A percentile compares a stretch with the other conserved stretches of the same genome.
phyloP scores from a whole-genome alignment of 2,113 vertebrate species.

The Mixornis gularis region DNA sequence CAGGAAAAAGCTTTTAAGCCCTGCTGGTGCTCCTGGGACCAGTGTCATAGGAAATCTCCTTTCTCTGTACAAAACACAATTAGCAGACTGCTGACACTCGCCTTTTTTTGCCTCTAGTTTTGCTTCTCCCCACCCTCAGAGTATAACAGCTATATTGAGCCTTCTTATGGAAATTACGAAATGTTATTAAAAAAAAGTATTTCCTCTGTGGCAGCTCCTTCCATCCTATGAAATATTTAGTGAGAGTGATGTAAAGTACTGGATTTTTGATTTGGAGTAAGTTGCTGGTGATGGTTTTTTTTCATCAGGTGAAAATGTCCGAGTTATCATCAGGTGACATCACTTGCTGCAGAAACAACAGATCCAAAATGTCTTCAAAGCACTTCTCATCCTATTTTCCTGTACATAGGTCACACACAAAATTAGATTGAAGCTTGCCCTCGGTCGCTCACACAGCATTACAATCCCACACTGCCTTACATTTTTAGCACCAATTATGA shows the following conservation, averaged over 20 bases:
- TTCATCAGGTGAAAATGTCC: slow-evolving; percentile 66
- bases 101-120: background rate
- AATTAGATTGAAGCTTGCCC: background rate
- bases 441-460: background rate
- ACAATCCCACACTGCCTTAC: background rate
- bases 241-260: slow-evolving; percentile 6
- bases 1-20: slow-evolving; percentile 73
- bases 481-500: background rate
- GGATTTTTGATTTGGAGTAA: slow-evolving; percentile 72
- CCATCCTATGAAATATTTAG: slow-evolving; percentile 74
- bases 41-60: slow-evolving; percentile 72
- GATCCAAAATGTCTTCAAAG: background rate
- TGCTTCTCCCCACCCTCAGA: background rate
- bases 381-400: background rate
- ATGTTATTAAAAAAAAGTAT: slow-evolving; percentile 50
- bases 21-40: slow-evolving; percentile 67
- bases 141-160: slow-evolving; percentile 60
- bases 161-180: slow-evolving; percentile 64
- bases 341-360: slow-evolving; percentile 70
- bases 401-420: background rate
- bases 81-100: slow-evolving; percentile 28
- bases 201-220: slow-evolving; percentile 61
- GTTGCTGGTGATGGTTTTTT: slow-evolving; percentile 62
- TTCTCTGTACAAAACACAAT: slow-evolving; percentile 70
- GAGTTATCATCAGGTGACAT: slow-evolving; percentile 67